Conservation (phyloP, 2,797 vertebrate species). For the Danio aesculapii region DNA sequence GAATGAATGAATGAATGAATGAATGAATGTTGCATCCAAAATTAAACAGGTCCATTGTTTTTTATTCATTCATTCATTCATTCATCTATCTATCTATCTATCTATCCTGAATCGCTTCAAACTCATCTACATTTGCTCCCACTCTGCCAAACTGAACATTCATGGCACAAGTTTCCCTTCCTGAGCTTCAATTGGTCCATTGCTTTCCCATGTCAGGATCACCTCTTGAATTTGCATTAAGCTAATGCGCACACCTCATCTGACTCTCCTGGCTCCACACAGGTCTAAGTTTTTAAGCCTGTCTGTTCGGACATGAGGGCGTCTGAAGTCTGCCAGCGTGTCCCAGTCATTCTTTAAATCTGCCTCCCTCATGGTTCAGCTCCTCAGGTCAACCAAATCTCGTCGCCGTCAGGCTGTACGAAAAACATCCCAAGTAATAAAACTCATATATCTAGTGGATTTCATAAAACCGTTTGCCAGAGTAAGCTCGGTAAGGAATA, state of each 20-base stretch:
- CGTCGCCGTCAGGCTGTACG: conserved; percentile 1
- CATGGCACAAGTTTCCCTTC: neutral
- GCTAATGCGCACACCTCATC: conserved; percentile 34
- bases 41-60: neutral
- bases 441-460: conserved; percentile 7
- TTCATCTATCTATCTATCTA: too few species aligned
- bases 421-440: conserved; percentile 26
- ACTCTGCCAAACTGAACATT: neutral
- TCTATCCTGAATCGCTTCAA: neutral
- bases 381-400: conserved; percentile 33
- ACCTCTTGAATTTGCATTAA: conserved; percentile 40
- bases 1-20: neutral
- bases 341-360: conserved; percentile 26
- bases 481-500: conserved; percentile 26
- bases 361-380: conserved; percentile 23
- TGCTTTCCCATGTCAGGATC: conserved; percentile 26
- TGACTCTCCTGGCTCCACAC: conserved; percentile 33
- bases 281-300: conserved; percentile 29
- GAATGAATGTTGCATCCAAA: neutral
- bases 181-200: neutral
- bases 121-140: neutral
- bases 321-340: conserved; percentile 34
- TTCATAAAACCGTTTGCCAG: conserved; percentile 23
- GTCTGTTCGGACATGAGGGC: conserved; percentile 38
- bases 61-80: too few species aligned